Evolutionary conservation across 2,888 invertebrate species (phyloP), one percentile per base, ranked within the genome.

Genomic region (Pyralis farinalis): DNA sequence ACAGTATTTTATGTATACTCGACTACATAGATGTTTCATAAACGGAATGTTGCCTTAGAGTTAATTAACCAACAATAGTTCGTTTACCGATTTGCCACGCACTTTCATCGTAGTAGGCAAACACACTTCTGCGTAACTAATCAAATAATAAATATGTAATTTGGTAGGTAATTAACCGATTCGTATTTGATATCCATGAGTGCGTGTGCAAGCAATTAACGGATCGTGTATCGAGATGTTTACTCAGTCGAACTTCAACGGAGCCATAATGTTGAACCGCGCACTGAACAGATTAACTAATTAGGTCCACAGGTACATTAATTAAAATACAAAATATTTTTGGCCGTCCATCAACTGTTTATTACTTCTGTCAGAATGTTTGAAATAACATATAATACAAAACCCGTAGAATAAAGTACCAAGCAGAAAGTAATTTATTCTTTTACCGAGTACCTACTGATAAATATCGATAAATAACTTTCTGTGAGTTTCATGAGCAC

Each of bases 121-220:
- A 35, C 31, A 35, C 8, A n/a, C 10, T 30, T 9, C 30, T 37
- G 8, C 20, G n/a, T 22, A 37, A 34, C 33, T 37, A 37, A 33
- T 42, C 28, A 20, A 16, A 34, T 28, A 28, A 32, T 32, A 36
- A 39, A 31, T 38, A 34, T 34, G 34, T 38, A 38, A 35, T 35
- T 43, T 28, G 7, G 33, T 16, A 33, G 25, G 39, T 39, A 39
- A 39, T 39, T 33, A 39, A 39, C 12, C 33, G 27, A 43, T 36
- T 45, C 54, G 55, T 54, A 51, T 58, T 65, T 63, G 56, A 53
- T 52, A 53, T 53, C 53, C 51, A 57, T 53, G 59, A 57, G 57
- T 55, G 54, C 55, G 50, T 56, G 57, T 60, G 63, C 60, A 58
- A 68, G 65, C 63, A 69, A 71, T 69, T 69, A 70, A 61, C 44